Conservation (phyloP, 92 coral and sea anemone genomes). For the Phenganax stokvisi region DNA sequence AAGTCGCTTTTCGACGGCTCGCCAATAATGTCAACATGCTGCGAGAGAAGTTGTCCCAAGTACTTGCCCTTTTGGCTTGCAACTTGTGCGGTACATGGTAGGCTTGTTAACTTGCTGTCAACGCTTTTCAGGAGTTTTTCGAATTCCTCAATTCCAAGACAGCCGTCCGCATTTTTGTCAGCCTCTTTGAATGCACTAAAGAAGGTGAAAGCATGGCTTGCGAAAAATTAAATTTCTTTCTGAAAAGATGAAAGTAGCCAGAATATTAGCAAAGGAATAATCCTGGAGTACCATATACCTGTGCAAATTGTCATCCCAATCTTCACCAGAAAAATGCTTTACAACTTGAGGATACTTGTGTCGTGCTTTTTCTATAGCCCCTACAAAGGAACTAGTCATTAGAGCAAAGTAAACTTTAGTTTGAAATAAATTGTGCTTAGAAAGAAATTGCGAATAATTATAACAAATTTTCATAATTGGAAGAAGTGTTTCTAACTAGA, state of each 20-base stretch:
- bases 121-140: conserved; percentile 27
- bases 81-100: conserved; percentile 40
- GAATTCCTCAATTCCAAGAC: conserved; percentile 27
- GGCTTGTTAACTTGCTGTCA: conserved; percentile 31
- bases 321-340: conserved; percentile 40
- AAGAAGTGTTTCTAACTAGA: no score
- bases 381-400: neutral
- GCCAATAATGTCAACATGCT: conserved; percentile 10
- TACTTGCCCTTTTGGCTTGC: conserved; percentile 38
- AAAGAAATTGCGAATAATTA: no score
- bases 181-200: conserved; percentile 36
- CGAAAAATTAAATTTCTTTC: no score
- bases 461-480: no score
- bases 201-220: neutral
- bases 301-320: conserved; percentile 30
- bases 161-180: conserved; percentile 31
- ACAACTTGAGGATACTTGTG: conserved; percentile 31
- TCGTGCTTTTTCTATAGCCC: conserved; percentile 31
- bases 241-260: neutral
- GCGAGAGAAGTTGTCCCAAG: conserved; percentile 26
- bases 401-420: no score
- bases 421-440: no score
- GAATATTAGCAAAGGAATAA: neutral
- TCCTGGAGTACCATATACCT: neutral
- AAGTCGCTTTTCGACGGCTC: conserved; percentile 16